Conservation (phyloP, 2,797 vertebrate species). For the Macropodus opercularis region DNA sequence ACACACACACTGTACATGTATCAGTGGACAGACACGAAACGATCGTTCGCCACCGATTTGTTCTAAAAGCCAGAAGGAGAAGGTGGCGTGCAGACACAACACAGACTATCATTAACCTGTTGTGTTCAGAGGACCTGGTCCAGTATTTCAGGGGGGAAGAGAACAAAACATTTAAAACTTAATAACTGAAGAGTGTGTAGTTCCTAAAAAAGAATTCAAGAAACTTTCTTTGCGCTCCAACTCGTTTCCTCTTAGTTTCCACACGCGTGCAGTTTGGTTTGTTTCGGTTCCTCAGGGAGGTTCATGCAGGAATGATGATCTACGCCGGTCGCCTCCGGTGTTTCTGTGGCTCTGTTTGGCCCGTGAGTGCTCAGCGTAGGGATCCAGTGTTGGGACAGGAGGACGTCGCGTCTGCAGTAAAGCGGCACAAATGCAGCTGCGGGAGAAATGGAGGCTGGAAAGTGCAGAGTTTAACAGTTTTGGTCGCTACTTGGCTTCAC, state of each 20-base stretch:
- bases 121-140: constrained; percentile 46
- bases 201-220: constrained; percentile 10
- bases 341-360: constrained; percentile 20
- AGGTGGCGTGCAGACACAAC: constrained; percentile 37
- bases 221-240: constrained; percentile 7
- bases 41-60: constrained; percentile 39
- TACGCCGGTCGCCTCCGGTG: no score
- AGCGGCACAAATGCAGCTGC: constrained; percentile 61
- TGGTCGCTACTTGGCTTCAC: constrained; percentile 35
- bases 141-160: constrained; percentile 34
- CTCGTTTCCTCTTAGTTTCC: constrained; percentile 23
- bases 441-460: constrained; percentile 36
- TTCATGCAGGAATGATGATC: constrained; percentile 15
- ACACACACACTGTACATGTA: constrained; percentile 61
- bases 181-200: background rate
- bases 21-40: constrained; percentile 39
- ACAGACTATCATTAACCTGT: constrained; percentile 20
- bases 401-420: constrained; percentile 36
- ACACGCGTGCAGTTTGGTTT: constrained; percentile 29
- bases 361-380: background rate
- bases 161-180: constrained; percentile 9
- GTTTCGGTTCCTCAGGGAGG: constrained; percentile 25
- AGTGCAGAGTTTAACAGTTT: constrained; percentile 55
- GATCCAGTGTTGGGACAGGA: constrained; percentile 65
- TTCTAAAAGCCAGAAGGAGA: constrained; percentile 43